Evolutionary conservation across 2,888 invertebrate genomes (phyloP).

Genomic region (Desoria tigrina): DNA sequence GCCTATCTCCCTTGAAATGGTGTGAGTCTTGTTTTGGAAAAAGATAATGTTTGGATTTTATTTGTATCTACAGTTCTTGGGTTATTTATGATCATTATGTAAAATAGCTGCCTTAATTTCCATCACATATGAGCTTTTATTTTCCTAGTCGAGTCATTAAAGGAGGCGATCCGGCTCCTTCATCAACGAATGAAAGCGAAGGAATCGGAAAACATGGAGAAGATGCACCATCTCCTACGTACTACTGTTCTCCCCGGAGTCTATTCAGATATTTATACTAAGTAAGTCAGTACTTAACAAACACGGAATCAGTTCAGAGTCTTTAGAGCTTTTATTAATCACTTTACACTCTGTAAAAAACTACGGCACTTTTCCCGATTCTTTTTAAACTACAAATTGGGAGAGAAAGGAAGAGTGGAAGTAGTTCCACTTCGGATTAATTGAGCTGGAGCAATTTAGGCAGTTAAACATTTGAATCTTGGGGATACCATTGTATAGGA

Average conservation of each 20-base stretch:
- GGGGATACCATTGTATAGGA: too few relatives aligned
- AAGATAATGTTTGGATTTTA: too few relatives aligned
- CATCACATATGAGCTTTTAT: background rate
- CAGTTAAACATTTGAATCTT: too few relatives aligned
- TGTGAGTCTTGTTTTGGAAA: too few relatives aligned
- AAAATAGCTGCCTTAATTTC: background rate
- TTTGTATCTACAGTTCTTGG: background rate
- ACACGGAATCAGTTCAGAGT: slow-evolving; percentile 7
- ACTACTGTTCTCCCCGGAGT: slow-evolving; percentile 36
- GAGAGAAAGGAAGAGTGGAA: too few relatives aligned
- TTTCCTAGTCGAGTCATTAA: slow-evolving; percentile 36
- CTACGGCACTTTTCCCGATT: too few relatives aligned
- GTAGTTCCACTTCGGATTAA: too few relatives aligned
- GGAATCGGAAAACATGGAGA: slow-evolving; percentile 24
- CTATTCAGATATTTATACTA: slow-evolving; percentile 45
- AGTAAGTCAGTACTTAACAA: slow-evolving; percentile 39
- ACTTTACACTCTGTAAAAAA: too few relatives aligned
- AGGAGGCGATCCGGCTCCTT: slow-evolving; percentile 43
- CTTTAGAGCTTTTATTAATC: too few relatives aligned
- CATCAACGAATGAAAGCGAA: slow-evolving; percentile 23
- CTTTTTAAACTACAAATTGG: too few relatives aligned
- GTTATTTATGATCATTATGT: slow-evolving; percentile 11
- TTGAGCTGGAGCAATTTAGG: too few relatives aligned
- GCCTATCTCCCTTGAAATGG: too few relatives aligned
- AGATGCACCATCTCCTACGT: slow-evolving; percentile 33